Evolutionary conservation across 1,140 invertebrate species (phyloP).

Genomic region (Zaprionus lachaisei): DNA sequence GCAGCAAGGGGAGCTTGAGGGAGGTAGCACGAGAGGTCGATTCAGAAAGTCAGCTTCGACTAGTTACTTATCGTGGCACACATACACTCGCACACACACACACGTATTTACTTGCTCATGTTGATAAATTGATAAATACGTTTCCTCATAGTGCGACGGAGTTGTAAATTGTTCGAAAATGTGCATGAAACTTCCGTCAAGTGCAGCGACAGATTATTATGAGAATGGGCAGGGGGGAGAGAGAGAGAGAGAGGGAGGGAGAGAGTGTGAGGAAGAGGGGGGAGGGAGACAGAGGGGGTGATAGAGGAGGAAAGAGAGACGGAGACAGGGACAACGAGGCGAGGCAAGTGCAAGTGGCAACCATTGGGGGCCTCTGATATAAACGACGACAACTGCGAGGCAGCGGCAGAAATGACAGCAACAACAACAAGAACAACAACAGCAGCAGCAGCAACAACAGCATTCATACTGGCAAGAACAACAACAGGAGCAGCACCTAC

Average conservation of each 20-base stretch:
- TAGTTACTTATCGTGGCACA: slow-evolving; percentile 5
- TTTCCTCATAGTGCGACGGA: slow-evolving; percentile 2
- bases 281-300: no score
- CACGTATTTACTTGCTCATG: slow-evolving; percentile 17
- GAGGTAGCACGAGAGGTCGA: neutral
- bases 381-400: neutral
- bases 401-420: neutral
- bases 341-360: neutral
- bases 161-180: slow-evolving; percentile 36
- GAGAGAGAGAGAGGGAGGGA: neutral
- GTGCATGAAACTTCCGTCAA: slow-evolving; percentile 66
- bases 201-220: slow-evolving; percentile 55
- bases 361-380: slow-evolving; percentile 30
- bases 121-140: slow-evolving; percentile 61
- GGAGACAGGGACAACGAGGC: neutral
- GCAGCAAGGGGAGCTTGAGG: slow-evolving; percentile 1
- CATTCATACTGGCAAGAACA: neutral
- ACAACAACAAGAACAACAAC: slow-evolving; percentile 7
- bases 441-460: slow-evolving; percentile 5
- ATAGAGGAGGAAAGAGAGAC: neutral
- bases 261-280: no score
- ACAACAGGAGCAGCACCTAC: slow-evolving; percentile 3
- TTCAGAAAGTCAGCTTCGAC: neutral
- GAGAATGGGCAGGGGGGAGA: neutral
- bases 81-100: slow-evolving; percentile 3